These are phyloP conservation scores for Gymnoscelis rufifasciata DNA, from an alignment of 2,888 invertebrate genomes.

Conservation along the genomic window DNA sequence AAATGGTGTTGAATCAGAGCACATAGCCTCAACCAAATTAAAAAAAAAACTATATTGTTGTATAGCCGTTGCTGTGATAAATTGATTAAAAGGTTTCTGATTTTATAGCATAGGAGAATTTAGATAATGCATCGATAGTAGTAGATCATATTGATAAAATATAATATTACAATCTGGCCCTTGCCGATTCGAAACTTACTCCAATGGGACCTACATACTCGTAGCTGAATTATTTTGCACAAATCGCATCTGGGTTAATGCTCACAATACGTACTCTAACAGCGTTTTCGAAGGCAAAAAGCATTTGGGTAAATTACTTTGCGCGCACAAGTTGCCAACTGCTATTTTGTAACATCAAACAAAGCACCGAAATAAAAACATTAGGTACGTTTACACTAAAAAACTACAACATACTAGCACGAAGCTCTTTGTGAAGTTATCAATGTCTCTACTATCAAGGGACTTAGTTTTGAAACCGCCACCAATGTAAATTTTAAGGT, in stretches of 20 bases:
- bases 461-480: not conserved
- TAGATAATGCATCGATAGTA: too few species aligned
- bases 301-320: constrained; percentile 19
- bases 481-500: not conserved
- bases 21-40: too few species aligned
- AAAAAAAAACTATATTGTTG: too few species aligned
- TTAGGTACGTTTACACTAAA: not conserved
- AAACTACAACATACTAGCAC: not conserved
- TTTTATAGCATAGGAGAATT: too few species aligned
- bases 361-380: constrained; percentile 3
- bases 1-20: too few species aligned
- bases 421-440: not conserved
- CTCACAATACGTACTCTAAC: constrained; percentile 22
- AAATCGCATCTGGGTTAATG: constrained; percentile 44
- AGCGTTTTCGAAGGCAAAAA: constrained; percentile 14
- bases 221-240: constrained; percentile 32
- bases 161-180: constrained; percentile 38
- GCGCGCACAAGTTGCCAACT: constrained; percentile 6
- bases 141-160: too few species aligned
- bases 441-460: not conserved
- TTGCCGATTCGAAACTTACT: too few species aligned
- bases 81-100: too few species aligned
- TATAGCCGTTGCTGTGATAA: too few species aligned
- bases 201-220: too few species aligned
- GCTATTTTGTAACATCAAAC: constrained; percentile 9